A percentile compares a stretch with the other conserved stretches of the same genome.
phyloP scores from a whole-genome alignment of 2,888 invertebrate genomes.

The Sarcophaga variegata region DNA sequence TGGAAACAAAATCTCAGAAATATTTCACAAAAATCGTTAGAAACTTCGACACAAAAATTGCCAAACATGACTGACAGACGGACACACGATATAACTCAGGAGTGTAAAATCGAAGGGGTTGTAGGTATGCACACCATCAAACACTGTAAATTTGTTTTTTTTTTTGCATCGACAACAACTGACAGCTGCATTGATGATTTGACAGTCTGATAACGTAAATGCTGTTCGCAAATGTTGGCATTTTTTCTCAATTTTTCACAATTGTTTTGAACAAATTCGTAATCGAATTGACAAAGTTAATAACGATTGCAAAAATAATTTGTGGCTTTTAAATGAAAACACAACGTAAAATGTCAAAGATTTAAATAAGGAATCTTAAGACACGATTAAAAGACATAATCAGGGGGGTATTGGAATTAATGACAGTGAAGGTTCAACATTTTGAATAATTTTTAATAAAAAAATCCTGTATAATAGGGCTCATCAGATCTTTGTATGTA shows the following conservation, averaged over 20 bases:
- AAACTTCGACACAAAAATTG: slow-evolving; percentile 16
- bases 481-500: too few species aligned
- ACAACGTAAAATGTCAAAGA: not conserved
- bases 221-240: not conserved
- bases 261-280: slow-evolving; percentile 29
- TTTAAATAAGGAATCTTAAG: not conserved
- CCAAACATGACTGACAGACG: slow-evolving; percentile 26
- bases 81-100: not conserved
- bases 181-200: slow-evolving; percentile 51
- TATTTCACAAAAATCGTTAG: not conserved
- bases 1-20: slow-evolving; percentile 5
- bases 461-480: too few species aligned
- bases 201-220: slow-evolving; percentile 35
- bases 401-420: too few species aligned
- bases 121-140: too few species aligned
- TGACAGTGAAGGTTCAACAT: too few species aligned
- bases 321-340: not conserved
- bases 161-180: slow-evolving; percentile 13
- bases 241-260: not conserved
- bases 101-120: not conserved
- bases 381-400: too few species aligned
- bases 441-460: too few species aligned
- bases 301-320: not conserved
- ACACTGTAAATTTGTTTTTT: not conserved
- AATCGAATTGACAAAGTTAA: not conserved